phyloP scores from a whole-genome alignment of 2,888 invertebrate genomes.

The Pimpla rufipes region DNA sequence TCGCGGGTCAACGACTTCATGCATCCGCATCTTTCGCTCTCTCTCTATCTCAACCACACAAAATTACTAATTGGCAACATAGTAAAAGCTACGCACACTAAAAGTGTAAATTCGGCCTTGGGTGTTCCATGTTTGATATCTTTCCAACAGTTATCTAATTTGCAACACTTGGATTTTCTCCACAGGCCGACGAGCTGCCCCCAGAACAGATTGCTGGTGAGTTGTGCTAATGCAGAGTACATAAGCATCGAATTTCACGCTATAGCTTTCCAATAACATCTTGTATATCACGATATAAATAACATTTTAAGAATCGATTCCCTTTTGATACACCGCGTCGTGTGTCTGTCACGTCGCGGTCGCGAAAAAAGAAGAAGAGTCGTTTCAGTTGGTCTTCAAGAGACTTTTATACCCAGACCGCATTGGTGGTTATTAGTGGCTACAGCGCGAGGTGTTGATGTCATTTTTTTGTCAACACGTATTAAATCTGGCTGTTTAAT shows the following conservation, averaged over 20 bases:
- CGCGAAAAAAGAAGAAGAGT: slow-evolving; percentile 7
- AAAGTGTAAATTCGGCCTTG: slow-evolving; percentile 57
- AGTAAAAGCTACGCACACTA: slow-evolving; percentile 48
- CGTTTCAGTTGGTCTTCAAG: slow-evolving; percentile 7
- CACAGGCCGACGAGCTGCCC: slow-evolving; percentile 95
- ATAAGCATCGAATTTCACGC: background rate
- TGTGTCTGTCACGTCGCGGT: background rate
- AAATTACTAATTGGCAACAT: slow-evolving; percentile 64
- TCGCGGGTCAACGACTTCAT: slow-evolving; percentile 25
- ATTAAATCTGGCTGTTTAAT: slow-evolving; percentile 33
- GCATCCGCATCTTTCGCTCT: slow-evolving; percentile 46
- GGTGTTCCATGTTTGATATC: slow-evolving; percentile 53
- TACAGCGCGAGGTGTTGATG: slow-evolving; percentile 36
- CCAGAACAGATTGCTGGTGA: slow-evolving; percentile 96
- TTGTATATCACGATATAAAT: too few relatives aligned
- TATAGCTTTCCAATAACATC: background rate
- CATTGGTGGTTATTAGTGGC: slow-evolving; percentile 38
- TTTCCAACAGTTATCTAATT: slow-evolving; percentile 41
- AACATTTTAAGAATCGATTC: too few relatives aligned
- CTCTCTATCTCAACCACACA: slow-evolving; percentile 35
- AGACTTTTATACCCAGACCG: slow-evolving; percentile 33
- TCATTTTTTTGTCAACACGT: slow-evolving; percentile 47
- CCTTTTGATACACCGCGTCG: slow-evolving; percentile 23
- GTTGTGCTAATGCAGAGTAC: slow-evolving; percentile 80
- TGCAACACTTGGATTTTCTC: slow-evolving; percentile 74